A percentile compares a stretch with the other conserved stretches of the same genome.
phyloP scores from a whole-genome alignment of 1,140 invertebrate genomes.

The Lithobius niger region DNA sequence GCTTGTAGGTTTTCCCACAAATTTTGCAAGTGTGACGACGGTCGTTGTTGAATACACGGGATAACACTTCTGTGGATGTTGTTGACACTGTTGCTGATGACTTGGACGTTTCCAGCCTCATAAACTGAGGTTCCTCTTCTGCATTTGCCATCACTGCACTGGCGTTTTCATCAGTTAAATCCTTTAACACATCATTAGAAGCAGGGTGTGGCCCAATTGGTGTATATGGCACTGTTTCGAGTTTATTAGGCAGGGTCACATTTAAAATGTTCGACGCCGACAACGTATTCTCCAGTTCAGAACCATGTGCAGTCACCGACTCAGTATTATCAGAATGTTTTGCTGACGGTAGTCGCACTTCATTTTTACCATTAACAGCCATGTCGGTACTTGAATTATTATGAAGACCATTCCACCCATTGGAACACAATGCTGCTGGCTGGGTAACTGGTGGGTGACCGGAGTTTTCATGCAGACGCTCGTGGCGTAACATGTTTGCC shows the following conservation, averaged over 20 bases:
- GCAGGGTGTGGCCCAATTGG: background rate
- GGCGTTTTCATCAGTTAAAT: background rate
- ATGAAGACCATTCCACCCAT: too few species aligned
- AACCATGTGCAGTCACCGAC: background rate
- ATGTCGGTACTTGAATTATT: too few species aligned
- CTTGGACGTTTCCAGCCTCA: slow-evolving; percentile 57
- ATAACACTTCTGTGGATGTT: slow-evolving; percentile 56
- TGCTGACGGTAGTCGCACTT: background rate
- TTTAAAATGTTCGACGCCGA: too few species aligned
- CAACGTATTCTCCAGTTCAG: background rate
- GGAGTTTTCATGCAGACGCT: background rate
- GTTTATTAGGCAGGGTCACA: too few species aligned
- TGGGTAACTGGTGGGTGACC: background rate
- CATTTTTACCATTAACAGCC: background rate
- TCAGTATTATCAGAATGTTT: background rate
- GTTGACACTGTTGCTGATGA: slow-evolving; percentile 49
- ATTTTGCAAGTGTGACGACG: slow-evolving; percentile 54
- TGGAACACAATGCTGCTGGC: background rate
- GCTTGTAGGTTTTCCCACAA: slow-evolving; percentile 54
- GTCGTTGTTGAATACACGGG: slow-evolving; percentile 56
- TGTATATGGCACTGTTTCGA: too few species aligned
- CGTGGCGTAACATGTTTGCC: background rate
- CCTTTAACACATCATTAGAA: background rate
- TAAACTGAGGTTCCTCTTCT: slow-evolving; percentile 52
- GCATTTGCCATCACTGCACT: background rate